A percentile compares a stretch with the other conserved stretches of the same genome.
Evolutionary conservation across 2,888 invertebrate species (phyloP).

Genomic region (Rhimphoctona megacephalus): DNA sequence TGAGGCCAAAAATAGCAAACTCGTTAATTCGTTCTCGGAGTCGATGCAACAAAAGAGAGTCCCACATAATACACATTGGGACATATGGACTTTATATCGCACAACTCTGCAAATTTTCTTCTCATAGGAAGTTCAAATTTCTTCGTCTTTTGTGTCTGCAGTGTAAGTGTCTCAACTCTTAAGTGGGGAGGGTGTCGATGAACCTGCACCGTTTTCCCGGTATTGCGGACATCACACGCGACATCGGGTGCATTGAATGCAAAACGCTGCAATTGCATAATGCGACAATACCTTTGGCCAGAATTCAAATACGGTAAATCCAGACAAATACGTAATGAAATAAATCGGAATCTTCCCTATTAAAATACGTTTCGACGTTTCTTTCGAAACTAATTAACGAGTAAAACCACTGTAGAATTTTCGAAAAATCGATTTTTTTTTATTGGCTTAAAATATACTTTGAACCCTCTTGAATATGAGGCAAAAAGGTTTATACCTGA

Average conservation of each 20-base stretch:
- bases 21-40: not conserved
- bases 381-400: not conserved
- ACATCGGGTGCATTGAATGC: conserved; percentile 72
- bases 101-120: conserved; percentile 74
- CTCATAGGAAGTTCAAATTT: conserved; percentile 67
- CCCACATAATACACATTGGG: not conserved
- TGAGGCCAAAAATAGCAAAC: not conserved
- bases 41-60: conserved; percentile 3
- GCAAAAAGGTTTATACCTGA: no score
- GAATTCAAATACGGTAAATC: conserved; percentile 32
- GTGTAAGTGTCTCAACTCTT: not conserved
- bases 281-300: conserved; percentile 61
- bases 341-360: not conserved
- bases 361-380: not conserved
- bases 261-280: conserved; percentile 77
- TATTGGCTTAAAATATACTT: no score
- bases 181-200: conserved; percentile 74
- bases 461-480: no score
- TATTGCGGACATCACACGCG: conserved; percentile 67
- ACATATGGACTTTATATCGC: not conserved
- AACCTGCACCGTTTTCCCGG: conserved; percentile 75
- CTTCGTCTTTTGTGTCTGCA: conserved; percentile 13
- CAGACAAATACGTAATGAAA: not conserved
- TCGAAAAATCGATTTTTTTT: no score
- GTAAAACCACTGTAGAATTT: no score